Evolutionary conservation across 2,797 vertebrate genomes (phyloP).

Genomic region (Epinephelus awoara): DNA sequence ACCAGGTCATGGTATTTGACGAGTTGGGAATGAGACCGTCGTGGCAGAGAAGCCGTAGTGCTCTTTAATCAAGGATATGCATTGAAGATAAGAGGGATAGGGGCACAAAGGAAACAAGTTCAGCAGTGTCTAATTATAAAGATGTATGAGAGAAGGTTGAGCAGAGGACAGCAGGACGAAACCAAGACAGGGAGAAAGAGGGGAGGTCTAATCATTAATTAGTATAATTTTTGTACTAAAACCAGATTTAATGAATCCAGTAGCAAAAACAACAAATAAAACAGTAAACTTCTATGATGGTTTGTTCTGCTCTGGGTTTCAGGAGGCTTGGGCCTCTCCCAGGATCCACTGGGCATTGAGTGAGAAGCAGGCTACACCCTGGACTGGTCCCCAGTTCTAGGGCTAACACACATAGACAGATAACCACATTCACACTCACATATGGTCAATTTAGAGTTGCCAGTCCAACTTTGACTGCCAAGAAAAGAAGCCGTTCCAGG

Average conservation of each 20-base stretch:
- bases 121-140: constrained; percentile 24
- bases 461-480: background rate
- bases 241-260: background rate
- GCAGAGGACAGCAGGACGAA: constrained; percentile 9
- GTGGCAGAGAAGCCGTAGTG: background rate
- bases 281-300: background rate
- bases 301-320: background rate
- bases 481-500: background rate
- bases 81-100: constrained; percentile 5
- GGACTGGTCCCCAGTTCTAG: constrained; percentile 5
- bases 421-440: constrained; percentile 13
- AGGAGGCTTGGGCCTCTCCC: background rate
- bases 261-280: background rate
- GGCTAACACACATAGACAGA: constrained; percentile 10
- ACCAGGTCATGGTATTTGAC: no score
- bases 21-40: no score
- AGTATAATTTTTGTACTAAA: background rate
- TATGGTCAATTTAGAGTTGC: constrained; percentile 5
- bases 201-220: background rate
- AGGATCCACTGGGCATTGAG: background rate
- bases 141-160: constrained; percentile 15
- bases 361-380: constrained; percentile 14
- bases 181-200: background rate
- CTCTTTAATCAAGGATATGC: constrained; percentile 11
- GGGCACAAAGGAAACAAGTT: constrained; percentile 10